These are phyloP conservation scores for Stichodactyla helianthus DNA, from an alignment of 64 coral and sea anemone species.

Conservation along the genomic window DNA sequence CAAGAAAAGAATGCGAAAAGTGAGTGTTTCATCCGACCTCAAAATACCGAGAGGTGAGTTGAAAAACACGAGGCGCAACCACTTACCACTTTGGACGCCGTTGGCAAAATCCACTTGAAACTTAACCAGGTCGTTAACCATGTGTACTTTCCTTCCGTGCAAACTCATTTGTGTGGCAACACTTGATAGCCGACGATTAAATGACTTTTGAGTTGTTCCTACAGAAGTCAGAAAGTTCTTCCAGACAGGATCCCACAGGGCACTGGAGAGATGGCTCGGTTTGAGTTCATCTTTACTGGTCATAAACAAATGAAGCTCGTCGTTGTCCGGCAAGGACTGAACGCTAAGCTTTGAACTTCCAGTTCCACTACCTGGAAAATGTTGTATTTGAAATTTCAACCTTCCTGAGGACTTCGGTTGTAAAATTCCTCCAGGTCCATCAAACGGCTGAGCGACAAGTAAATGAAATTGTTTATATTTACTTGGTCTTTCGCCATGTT, in stretches of 20 bases:
- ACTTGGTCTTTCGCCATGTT: slow-evolving; percentile 25
- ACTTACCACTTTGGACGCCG: slow-evolving; percentile 55
- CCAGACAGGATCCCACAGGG: slow-evolving; percentile 69
- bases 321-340: neutral
- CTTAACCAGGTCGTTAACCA: slow-evolving; percentile 53
- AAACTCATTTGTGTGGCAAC: slow-evolving; percentile 58
- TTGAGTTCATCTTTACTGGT: slow-evolving; percentile 63
- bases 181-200: slow-evolving; percentile 52
- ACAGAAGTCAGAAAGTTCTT: slow-evolving; percentile 64
- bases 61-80: no score
- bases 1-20: neutral
- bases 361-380: neutral
- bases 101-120: slow-evolving; percentile 72
- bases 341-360: slow-evolving; percentile 4
- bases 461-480: slow-evolving; percentile 26
- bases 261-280: slow-evolving; percentile 31
- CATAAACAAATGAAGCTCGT: slow-evolving; percentile 58
- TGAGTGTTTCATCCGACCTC: no score
- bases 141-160: slow-evolving; percentile 59
- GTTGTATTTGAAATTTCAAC: slow-evolving; percentile 32
- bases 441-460: slow-evolving; percentile 56
- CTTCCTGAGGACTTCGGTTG: slow-evolving; percentile 52
- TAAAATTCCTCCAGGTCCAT: slow-evolving; percentile 67
- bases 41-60: no score
- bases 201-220: slow-evolving; percentile 50